phyloP scores from a whole-genome alignment of 2,113 vertebrate species.

The Himantopus leucocephalus region DNA sequence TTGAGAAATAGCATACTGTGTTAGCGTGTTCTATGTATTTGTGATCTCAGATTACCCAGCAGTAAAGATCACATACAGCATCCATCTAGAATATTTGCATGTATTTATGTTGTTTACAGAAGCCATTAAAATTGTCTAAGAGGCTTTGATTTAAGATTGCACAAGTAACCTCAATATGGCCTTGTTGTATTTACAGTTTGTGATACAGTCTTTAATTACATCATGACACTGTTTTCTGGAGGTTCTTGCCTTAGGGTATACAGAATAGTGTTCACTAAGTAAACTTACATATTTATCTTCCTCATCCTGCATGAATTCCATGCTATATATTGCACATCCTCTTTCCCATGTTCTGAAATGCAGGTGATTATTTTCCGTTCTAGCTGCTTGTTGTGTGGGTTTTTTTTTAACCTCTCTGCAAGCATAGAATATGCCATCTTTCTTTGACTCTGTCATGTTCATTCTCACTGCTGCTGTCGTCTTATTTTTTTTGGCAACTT shows the following conservation, averaged over 20 bases:
- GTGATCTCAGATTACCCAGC: not conserved
- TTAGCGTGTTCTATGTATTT: not conserved
- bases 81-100: not conserved
- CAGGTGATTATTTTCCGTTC: not conserved
- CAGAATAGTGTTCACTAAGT: not conserved
- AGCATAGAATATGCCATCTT: not conserved
- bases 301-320: not conserved
- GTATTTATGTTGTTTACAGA: not conserved
- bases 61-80: conserved; percentile 11
- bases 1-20: conserved; percentile 15
- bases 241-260: not conserved
- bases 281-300: not conserved
- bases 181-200: not conserved
- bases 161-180: not conserved
- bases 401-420: not conserved
- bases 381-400: not conserved
- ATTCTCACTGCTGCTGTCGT: not conserved
- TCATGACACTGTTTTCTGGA: not conserved
- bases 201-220: conserved; percentile 34
- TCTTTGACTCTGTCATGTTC: not conserved
- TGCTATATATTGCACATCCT: not conserved
- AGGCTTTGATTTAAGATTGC: conserved; percentile 16
- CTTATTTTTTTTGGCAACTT: not conserved
- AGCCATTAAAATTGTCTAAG: not conserved
- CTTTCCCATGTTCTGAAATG: not conserved